A percentile compares a stretch with the other conserved stretches of the same genome.
These are phyloP conservation scores for Megaustenia siamemsis DNA, from an alignment of 2,888 invertebrate species.

Conservation along the genomic window DNA sequence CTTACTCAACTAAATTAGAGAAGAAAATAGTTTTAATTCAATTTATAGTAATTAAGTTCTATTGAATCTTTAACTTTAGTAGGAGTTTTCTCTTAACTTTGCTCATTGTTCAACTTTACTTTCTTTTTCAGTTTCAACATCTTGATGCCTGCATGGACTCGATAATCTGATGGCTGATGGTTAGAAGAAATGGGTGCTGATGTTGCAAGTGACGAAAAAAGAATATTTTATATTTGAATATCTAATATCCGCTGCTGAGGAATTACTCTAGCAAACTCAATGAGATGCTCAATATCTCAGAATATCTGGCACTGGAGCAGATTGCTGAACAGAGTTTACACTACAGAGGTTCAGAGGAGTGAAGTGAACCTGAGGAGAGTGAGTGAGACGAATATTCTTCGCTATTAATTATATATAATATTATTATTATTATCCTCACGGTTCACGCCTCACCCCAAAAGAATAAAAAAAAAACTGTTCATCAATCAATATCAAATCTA, in stretches of 20 bases:
- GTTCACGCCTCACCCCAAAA: too few relatives aligned
- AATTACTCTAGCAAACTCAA: slow-evolving; percentile 49
- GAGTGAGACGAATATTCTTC: too few relatives aligned
- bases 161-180: too few relatives aligned
- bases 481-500: too few relatives aligned
- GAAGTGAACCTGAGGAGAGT: slow-evolving; percentile 39
- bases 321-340: slow-evolving; percentile 44
- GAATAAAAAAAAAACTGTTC: too few relatives aligned
- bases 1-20: too few relatives aligned
- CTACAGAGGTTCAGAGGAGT: too few relatives aligned
- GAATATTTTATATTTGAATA: too few relatives aligned
- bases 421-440: too few relatives aligned
- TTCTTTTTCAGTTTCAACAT: slow-evolving; percentile 14
- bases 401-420: too few relatives aligned
- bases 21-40: too few relatives aligned
- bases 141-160: slow-evolving; percentile 47
- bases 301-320: slow-evolving; percentile 58
- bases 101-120: slow-evolving; percentile 40
- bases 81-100: slow-evolving; percentile 26
- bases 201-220: slow-evolving; percentile 52
- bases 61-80: slow-evolving; percentile 43
- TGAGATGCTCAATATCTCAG: slow-evolving; percentile 55
- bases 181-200: slow-evolving; percentile 58
- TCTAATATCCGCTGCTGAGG: slow-evolving; percentile 44
- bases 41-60: too few relatives aligned